phyloP scores from a whole-genome alignment of 2,797 vertebrate species.

The Euphonia xanthogaster region DNA sequence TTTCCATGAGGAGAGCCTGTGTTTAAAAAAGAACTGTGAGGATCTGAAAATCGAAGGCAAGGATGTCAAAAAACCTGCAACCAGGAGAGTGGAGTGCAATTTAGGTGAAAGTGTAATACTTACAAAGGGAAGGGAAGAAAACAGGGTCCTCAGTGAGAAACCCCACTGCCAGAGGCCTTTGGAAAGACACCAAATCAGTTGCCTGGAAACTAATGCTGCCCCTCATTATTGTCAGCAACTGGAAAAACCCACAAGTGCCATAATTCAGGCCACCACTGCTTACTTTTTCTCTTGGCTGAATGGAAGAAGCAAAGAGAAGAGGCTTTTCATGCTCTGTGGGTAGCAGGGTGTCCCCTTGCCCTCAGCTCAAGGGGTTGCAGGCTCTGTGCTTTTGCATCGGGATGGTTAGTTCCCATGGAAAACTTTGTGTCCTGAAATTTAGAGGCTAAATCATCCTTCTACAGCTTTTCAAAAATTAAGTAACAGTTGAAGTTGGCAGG shows the following conservation, averaged over 20 bases:
- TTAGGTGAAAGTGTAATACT: not conserved
- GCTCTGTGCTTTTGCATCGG: not conserved
- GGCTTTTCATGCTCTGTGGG: not conserved
- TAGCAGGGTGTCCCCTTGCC: not conserved
- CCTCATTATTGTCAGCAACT: not conserved
- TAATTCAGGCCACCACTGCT: not conserved
- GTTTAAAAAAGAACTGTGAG: not conserved
- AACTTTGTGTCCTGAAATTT: not conserved
- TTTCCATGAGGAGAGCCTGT: not conserved
- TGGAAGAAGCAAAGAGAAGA: not conserved
- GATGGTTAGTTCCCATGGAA: not conserved
- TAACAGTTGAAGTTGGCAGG: not conserved
- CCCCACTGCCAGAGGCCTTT: not conserved
- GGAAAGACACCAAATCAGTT: conserved; percentile 25
- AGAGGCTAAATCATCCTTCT: not conserved
- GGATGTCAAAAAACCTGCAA: not conserved
- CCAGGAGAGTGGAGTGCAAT: not conserved
- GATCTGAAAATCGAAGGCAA: not conserved
- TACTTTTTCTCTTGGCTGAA: not conserved
- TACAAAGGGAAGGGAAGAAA: not conserved
- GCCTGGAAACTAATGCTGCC: conserved; percentile 20
- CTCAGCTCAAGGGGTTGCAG: not conserved
- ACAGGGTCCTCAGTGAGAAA: not conserved
- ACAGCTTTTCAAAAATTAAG: not conserved
- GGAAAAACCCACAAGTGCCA: not conserved